Percentiles rank a stretch among this genome's conserved stretches.
Conservation (phyloP, 2,797 vertebrate species). For the Chelonia mydas region DNA sequence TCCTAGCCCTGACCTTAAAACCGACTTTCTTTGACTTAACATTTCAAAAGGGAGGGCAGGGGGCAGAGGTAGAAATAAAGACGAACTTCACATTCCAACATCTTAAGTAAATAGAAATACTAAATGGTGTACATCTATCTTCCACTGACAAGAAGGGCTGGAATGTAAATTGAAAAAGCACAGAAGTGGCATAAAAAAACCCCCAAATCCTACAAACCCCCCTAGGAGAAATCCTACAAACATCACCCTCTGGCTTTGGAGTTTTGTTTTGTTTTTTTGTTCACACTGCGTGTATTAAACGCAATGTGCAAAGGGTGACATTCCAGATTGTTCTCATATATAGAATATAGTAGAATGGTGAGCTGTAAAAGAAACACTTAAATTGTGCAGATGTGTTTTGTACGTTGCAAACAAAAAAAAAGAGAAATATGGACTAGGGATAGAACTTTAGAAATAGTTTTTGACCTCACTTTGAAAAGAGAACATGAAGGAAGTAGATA, state of each 20-base stretch:
- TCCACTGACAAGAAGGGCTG: not conserved
- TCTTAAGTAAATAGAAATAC: not conserved
- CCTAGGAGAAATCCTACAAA: not conserved
- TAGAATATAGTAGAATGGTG: not conserved
- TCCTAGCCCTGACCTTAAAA: not conserved
- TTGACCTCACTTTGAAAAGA: not conserved
- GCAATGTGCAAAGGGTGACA: not conserved
- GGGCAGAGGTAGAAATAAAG: not conserved
- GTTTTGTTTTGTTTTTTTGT: not conserved
- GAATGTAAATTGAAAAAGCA: not conserved
- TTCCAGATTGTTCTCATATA: not conserved
- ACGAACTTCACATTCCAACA: not conserved
- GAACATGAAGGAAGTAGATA: not conserved
- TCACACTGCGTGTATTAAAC: fast-evolving
- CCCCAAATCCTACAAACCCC: not conserved
- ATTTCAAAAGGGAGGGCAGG: not conserved
- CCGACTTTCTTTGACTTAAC: not conserved
- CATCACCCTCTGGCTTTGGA: not conserved
- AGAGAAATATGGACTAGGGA: not conserved
- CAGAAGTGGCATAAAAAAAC: not conserved
- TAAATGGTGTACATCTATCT: not conserved
- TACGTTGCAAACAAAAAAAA: not conserved
- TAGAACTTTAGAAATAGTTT: not conserved
- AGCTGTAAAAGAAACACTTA: not conserved
- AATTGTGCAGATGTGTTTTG: not conserved